These are phyloP conservation scores for Avahi laniger DNA, from an alignment of 2,797 vertebrate species.

Conservation along the genomic window DNA sequence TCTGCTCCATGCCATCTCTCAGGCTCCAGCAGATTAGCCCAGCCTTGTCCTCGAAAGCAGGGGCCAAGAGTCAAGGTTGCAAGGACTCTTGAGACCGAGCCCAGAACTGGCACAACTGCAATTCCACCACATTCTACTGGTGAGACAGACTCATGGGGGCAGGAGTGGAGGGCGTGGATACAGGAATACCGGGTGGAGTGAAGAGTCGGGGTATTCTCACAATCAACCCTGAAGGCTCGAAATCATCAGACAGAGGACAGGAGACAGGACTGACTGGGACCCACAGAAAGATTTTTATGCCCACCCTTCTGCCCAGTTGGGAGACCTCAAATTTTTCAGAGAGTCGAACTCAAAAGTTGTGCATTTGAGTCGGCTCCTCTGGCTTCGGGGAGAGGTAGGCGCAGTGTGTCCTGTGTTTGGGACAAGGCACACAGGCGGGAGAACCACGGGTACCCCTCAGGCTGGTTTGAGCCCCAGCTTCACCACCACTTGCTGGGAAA, in stretches of 20 bases:
- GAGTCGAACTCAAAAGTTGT: rapidly evolving
- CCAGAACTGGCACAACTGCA: not conserved
- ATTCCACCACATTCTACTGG: not conserved
- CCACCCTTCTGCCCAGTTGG: too few species aligned
- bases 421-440: not conserved
- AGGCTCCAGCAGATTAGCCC: not conserved
- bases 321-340: not conserved
- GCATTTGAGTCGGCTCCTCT: not conserved
- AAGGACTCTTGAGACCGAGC: not conserved
- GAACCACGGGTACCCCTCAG: not conserved
- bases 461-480: not conserved
- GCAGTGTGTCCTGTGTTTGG: not conserved
- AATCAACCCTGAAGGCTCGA: not conserved
- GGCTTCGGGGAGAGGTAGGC: not conserved
- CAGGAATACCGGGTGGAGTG: too few species aligned
- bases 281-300: not conserved
- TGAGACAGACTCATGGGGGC: not conserved
- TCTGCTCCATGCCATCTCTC: not conserved
- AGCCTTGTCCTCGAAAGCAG: not conserved
- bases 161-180: not conserved
- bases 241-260: not conserved
- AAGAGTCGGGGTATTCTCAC: not conserved
- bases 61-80: not conserved
- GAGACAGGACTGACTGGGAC: not conserved
- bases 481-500: not conserved